Conservation (phyloP, 2,797 vertebrate genomes). For the Hippoglossus hippoglossus region DNA sequence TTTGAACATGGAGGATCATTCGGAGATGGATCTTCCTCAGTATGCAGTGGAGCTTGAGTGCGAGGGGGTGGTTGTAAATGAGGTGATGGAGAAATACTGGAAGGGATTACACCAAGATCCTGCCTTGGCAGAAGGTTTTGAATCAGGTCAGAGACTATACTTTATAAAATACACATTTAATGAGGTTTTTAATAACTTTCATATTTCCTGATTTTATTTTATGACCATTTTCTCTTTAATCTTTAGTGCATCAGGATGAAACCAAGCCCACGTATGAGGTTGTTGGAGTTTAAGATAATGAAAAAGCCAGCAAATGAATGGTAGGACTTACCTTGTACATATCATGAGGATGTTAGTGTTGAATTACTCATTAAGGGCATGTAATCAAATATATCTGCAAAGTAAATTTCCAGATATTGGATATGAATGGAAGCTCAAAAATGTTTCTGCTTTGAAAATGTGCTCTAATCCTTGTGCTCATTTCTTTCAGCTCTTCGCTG, state of each 20-base stretch:
- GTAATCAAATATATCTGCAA: too few species aligned
- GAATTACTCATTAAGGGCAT: neutral
- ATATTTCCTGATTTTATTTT: neutral
- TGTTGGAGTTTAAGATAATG: neutral
- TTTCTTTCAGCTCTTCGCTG: constrained; percentile 37
- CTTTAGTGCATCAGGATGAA: constrained; percentile 4
- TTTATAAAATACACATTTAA: neutral
- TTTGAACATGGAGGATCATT: constrained; percentile 53
- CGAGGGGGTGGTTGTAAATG: constrained; percentile 74
- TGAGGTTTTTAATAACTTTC: neutral
- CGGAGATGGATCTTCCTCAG: constrained; percentile 68
- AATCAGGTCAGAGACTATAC: constrained; percentile 42
- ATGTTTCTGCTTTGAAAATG: neutral
- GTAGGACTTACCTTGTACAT: neutral
- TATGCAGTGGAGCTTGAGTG: constrained; percentile 83
- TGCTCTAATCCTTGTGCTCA: neutral
- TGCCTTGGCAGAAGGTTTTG: neutral
- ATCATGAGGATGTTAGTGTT: neutral
- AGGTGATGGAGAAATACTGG: constrained; percentile 83
- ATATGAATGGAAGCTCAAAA: neutral
- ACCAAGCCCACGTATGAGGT: neutral
- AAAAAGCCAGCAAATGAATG: neutral
- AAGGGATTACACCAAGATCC: constrained; percentile 17
- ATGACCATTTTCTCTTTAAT: neutral
- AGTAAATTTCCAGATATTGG: neutral